Evolutionary conservation across 2,797 vertebrate genomes (phyloP).

Genomic region (Mus caroli): DNA sequence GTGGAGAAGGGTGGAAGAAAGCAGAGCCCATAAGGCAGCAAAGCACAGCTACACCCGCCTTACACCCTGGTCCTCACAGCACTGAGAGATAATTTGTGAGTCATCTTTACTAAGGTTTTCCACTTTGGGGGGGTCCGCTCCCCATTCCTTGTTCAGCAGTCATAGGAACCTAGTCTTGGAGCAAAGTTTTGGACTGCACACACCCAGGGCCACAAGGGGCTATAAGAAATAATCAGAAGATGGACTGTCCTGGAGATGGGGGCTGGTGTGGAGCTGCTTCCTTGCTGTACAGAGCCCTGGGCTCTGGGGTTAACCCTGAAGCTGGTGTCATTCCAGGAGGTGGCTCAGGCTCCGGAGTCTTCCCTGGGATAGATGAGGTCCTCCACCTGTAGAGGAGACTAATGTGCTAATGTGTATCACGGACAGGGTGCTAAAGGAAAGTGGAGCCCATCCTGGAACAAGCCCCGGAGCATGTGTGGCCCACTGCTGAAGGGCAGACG

Average conservation of each 20-base stretch:
- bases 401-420: not conserved
- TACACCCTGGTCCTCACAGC: not conserved
- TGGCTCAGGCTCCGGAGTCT: not conserved
- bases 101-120: not conserved
- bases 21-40: not conserved
- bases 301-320: not conserved
- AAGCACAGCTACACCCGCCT: not conserved
- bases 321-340: not conserved
- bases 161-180: not conserved
- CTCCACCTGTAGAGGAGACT: not conserved
- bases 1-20: not conserved
- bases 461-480: not conserved
- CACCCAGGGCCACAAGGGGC: not conserved
- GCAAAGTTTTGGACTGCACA: not conserved
- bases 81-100: not conserved
- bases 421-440: not conserved
- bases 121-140: not conserved
- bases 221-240: not conserved
- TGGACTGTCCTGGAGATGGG: not conserved
- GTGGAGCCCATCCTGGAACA: not conserved
- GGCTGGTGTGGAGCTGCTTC: not conserved
- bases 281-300: not conserved
- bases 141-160: not conserved
- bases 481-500: not conserved
- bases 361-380: not conserved